Conservation (phyloP, 2,888 invertebrate species). For the Agrilus biguttatus region DNA sequence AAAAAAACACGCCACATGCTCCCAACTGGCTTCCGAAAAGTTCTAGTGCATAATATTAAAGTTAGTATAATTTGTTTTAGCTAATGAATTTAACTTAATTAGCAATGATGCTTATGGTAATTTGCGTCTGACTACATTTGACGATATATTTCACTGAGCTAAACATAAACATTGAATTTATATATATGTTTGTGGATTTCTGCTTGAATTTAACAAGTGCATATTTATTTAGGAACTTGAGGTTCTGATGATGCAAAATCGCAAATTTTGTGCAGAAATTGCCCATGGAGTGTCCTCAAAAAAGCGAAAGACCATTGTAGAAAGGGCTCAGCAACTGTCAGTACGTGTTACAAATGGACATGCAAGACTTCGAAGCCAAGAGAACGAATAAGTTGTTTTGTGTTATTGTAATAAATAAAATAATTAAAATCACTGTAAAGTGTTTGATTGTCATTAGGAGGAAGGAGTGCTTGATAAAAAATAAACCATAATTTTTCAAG, state of each 20-base stretch:
- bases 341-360: conserved; percentile 93
- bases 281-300: conserved; percentile 96
- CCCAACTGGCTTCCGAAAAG: conserved; percentile 95
- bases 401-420: conserved; percentile 13
- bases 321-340: conserved; percentile 89
- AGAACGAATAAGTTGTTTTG: conserved; percentile 73
- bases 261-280: conserved; percentile 94
- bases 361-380: conserved; percentile 93
- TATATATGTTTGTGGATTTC: too few species aligned
- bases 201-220: background rate
- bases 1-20: conserved; percentile 92
- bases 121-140: conserved; percentile 30
- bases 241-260: conserved; percentile 97
- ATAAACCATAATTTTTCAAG: too few species aligned
- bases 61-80: conserved; percentile 32
- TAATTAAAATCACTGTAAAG: background rate
- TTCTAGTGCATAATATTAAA: conserved; percentile 75
- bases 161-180: background rate
- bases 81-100: conserved; percentile 1
- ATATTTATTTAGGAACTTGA: conserved; percentile 65
- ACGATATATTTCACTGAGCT: conserved; percentile 20
- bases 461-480: too few species aligned
- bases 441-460: too few species aligned
- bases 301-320: conserved; percentile 91
- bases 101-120: conserved; percentile 29